Evolutionary conservation across 2,113 vertebrate genomes (phyloP).

Genomic region (Dicerorhinus sumatrensis): DNA sequence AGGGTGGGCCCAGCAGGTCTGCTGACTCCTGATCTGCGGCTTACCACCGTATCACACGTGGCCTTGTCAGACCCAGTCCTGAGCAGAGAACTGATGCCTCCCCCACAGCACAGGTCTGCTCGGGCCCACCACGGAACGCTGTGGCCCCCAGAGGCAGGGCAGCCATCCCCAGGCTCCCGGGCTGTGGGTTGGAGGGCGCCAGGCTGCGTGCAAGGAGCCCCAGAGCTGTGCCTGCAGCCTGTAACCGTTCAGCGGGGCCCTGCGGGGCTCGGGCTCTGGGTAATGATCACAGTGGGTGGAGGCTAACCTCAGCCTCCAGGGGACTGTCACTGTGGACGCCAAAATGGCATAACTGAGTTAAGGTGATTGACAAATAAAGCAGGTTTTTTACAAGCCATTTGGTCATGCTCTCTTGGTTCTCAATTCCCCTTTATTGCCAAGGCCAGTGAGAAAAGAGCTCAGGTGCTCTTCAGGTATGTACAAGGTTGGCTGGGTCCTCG

Average conservation of each 20-base stretch:
- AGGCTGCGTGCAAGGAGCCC: neutral
- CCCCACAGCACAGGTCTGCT: neutral
- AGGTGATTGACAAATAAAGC: constrained; percentile 76
- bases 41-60: constrained; percentile 35
- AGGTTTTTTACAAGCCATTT: constrained; percentile 58
- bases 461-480: neutral
- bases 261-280: neutral
- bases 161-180: neutral
- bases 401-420: neutral
- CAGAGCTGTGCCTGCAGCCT: neutral
- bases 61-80: constrained; percentile 77
- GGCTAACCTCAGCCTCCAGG: constrained; percentile 42
- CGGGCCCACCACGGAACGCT: neutral
- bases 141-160: neutral
- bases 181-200: neutral
- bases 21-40: neutral
- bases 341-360: constrained; percentile 67
- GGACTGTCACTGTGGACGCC: constrained; percentile 79
- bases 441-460: neutral
- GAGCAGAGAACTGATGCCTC: neutral
- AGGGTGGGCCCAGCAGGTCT: neutral
- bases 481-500: neutral
- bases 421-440: neutral
- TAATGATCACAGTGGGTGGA: neutral
- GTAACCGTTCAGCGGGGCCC: neutral